These are phyloP conservation scores for Eustalomyia histrio DNA, from an alignment of 2,888 invertebrate genomes.

Conservation along the genomic window DNA sequence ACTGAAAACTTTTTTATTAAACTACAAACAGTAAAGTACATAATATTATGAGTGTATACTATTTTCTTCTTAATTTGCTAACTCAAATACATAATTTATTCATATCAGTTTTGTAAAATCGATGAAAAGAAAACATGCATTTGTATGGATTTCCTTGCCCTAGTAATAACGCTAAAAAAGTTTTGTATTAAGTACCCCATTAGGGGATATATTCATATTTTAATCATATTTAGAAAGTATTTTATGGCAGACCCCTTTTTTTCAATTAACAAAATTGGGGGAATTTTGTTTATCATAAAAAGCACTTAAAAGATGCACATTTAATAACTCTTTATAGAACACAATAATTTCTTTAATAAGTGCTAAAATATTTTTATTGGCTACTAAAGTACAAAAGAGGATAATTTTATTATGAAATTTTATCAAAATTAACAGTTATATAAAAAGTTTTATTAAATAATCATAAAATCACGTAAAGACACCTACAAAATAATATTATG, in stretches of 20 bases:
- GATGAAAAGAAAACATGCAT: too few relatives aligned
- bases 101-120: too few relatives aligned
- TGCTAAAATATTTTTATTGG: constrained; percentile 1
- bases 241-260: not conserved
- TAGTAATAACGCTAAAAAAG: not conserved
- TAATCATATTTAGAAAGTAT: not conserved
- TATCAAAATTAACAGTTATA: not conserved
- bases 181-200: not conserved
- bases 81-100: too few relatives aligned
- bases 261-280: not conserved
- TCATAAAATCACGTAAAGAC: too few relatives aligned
- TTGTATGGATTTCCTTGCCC: too few relatives aligned
- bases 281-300: not conserved
- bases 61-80: too few relatives aligned
- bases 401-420: not conserved
- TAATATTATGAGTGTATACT: too few relatives aligned
- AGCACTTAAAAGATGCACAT: constrained; percentile 22
- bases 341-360: constrained; percentile 1
- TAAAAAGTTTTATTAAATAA: too few relatives aligned
- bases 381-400: not conserved
- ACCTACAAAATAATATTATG: too few relatives aligned
- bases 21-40: too few relatives aligned
- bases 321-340: constrained; percentile 2
- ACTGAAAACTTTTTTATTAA: too few relatives aligned
- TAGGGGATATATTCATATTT: not conserved